Evolutionary conservation across 1,140 invertebrate genomes (phyloP).

Genomic region (Bombus superbus): DNA sequence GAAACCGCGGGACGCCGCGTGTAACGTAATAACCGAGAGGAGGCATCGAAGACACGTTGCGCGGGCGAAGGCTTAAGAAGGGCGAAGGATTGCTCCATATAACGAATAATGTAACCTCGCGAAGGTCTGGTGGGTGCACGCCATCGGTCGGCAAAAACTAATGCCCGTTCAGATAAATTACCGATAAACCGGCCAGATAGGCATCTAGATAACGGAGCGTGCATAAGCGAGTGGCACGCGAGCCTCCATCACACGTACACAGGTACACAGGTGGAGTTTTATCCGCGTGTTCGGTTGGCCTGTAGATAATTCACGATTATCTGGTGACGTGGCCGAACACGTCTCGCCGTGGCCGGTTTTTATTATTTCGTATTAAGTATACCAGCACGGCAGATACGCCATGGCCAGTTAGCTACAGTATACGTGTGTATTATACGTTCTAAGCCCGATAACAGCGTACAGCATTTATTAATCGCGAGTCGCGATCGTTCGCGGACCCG

Average conservation of each 20-base stretch:
- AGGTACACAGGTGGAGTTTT: constrained; percentile 46
- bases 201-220: constrained; percentile 79
- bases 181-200: constrained; percentile 80
- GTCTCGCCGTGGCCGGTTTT: constrained; percentile 55
- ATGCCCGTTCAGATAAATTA: constrained; percentile 83
- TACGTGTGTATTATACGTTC: constrained; percentile 20
- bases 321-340: constrained; percentile 64
- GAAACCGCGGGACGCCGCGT: too few species aligned
- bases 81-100: constrained; percentile 72
- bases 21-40: neutral
- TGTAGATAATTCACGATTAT: constrained; percentile 67
- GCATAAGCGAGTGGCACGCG: constrained; percentile 63
- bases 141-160: constrained; percentile 81
- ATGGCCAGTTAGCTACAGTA: constrained; percentile 14
- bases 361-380: constrained; percentile 63
- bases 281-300: constrained; percentile 41
- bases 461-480: constrained; percentile 66
- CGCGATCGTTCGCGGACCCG: constrained; percentile 54
- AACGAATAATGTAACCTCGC: constrained; percentile 80
- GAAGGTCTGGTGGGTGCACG: constrained; percentile 77
- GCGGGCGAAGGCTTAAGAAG: neutral
- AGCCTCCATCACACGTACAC: constrained; percentile 25
- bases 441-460: constrained; percentile 46
- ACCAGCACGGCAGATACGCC: constrained; percentile 42
- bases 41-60: neutral